Conservation (phyloP, 2,113 vertebrate species). For the Microcebus griseorufus region DNA sequence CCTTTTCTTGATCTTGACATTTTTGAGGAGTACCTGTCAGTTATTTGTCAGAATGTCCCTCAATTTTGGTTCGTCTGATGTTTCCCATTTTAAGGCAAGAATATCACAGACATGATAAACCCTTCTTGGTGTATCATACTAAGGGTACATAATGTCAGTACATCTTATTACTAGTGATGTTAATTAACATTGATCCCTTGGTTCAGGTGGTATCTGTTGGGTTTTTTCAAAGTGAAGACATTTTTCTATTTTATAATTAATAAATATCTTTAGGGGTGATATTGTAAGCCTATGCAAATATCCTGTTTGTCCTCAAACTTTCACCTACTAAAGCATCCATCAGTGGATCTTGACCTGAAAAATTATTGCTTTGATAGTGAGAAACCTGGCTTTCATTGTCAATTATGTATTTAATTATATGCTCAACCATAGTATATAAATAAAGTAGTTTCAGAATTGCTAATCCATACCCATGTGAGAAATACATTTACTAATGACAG, state of each 20-base stretch:
- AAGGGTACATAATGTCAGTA: not conserved
- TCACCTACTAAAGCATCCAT: not conserved
- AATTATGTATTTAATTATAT: no score
- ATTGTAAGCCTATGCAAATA: slow-evolving; percentile 18
- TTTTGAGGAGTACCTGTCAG: not conserved
- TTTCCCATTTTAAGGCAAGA: not conserved
- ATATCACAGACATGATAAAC: not conserved
- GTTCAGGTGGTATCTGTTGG: not conserved
- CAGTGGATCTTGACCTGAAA: not conserved
- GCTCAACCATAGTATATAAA: not conserved
- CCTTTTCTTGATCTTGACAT: not conserved
- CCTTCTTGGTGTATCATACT: not conserved
- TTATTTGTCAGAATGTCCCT: not conserved
- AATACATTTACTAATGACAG: not conserved
- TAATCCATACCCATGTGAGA: not conserved
- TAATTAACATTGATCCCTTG: not conserved
- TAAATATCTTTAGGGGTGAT: not conserved
- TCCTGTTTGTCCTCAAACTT: not conserved
- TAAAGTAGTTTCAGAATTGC: not conserved
- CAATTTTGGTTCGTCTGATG: not conserved
- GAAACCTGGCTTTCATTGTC: no score
- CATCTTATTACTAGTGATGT: not conserved
- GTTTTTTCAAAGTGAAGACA: slow-evolving; percentile 2
- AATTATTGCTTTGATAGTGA: not conserved
- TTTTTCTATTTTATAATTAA: not conserved